A percentile compares a stretch with the other conserved stretches of the same genome.
phyloP scores from a whole-genome alignment of 2,113 vertebrate species.

The Dicerorhinus sumatrensis region DNA sequence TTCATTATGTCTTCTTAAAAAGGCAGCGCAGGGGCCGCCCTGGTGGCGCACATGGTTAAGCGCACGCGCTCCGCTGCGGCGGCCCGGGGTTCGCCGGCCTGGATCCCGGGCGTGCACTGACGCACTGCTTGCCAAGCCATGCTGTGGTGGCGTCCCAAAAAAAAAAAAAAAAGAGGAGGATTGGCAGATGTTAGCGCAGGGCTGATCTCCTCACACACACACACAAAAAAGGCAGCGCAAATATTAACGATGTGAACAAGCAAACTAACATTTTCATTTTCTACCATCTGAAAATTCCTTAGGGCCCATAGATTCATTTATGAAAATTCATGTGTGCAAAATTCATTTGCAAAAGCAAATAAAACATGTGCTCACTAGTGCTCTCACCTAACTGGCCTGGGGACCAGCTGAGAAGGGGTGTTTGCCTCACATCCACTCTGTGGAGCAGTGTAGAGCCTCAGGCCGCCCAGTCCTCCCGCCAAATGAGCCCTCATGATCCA shows the following conservation, averaged over 20 bases:
- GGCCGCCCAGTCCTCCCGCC: neutral
- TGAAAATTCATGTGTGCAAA: slow-evolving; percentile 73
- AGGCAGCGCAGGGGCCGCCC: too few relatives aligned
- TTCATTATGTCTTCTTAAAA: slow-evolving; percentile 72
- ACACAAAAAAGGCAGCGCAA: slow-evolving; percentile 54
- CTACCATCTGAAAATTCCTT: slow-evolving; percentile 75
- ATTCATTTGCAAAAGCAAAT: slow-evolving; percentile 83
- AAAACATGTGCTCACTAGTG: slow-evolving; percentile 78
- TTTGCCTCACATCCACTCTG: neutral
- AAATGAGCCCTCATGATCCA: neutral
- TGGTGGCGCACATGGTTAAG: too few relatives aligned
- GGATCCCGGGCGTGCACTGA: too few relatives aligned
- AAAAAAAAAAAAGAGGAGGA: too few relatives aligned
- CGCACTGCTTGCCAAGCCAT: too few relatives aligned
- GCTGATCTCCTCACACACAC: too few relatives aligned
- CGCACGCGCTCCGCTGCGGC: too few relatives aligned
- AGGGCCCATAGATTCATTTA: slow-evolving; percentile 79
- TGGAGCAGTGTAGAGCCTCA: neutral
- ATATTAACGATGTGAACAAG: slow-evolving; percentile 71
- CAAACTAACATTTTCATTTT: slow-evolving; percentile 68
- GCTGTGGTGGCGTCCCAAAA: too few relatives aligned
- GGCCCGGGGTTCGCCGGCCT: too few relatives aligned
- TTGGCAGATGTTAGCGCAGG: too few relatives aligned
- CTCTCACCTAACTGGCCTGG: slow-evolving; percentile 71
- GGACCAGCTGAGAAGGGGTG: neutral